Evolutionary conservation across 1,140 invertebrate species (phyloP).

Genomic region (Panagrolaimus sp.): DNA sequence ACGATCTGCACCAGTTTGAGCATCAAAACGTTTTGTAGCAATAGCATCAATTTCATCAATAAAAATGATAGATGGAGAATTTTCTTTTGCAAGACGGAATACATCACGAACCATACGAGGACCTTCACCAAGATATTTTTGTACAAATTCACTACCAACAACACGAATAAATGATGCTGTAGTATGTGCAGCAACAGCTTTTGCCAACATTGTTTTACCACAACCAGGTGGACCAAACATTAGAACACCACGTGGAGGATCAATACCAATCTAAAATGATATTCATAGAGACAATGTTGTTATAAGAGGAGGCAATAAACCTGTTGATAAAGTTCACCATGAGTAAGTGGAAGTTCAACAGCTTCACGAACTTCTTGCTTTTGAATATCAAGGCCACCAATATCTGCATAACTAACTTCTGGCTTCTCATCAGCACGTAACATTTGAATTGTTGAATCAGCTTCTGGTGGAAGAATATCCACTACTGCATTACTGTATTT

Average conservation of each 20-base stretch:
- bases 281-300: neutral
- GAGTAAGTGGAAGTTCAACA: constrained; percentile 91
- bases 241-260: constrained; percentile 87
- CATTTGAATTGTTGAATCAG: constrained; percentile 95
- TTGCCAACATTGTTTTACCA: constrained; percentile 97
- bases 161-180: constrained; percentile 78
- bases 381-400: constrained; percentile 99
- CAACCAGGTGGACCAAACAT: constrained; percentile 96
- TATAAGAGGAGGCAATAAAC: constrained; percentile 58
- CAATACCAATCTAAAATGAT: constrained; percentile 58
- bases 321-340: constrained; percentile 98
- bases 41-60: constrained; percentile 54
- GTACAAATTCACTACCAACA: constrained; percentile 98
- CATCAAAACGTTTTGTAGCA: constrained; percentile 53
- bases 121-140: constrained; percentile 92
- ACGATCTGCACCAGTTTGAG: constrained; percentile 78
- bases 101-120: constrained; percentile 98
- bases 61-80: constrained; percentile 90
- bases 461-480: constrained; percentile 91
- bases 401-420: constrained; percentile 90
- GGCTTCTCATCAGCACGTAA: constrained; percentile 95
- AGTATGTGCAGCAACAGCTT: constrained; percentile 92
- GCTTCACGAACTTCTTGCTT: constrained; percentile 98
- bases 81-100: constrained; percentile 95
- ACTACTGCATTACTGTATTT: constrained; percentile 96